Base-by-base conservation (phyloP, 2,888 invertebrate species). In the Oligia latruncula region DNA sequence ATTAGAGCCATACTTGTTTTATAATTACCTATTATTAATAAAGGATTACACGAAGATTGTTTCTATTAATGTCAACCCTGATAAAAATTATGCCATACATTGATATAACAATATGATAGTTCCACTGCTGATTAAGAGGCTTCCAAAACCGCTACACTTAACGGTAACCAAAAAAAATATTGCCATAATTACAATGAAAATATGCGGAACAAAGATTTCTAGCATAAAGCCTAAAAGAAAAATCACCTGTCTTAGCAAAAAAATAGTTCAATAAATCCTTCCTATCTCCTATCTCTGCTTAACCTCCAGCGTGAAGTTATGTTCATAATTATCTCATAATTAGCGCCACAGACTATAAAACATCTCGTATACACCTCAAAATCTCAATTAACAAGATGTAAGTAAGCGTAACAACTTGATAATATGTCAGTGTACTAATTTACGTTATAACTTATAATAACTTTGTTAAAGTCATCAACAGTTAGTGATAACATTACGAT, bases 371-470 rank as follows among this genome's bases (percentile, higher is more conserved):
- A 71, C 68, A 74, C 80, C 71, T 81, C 71, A 70, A 81, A 60
- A 74, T 71, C 60, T 74, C 80, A 82, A 87, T 81, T 83, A 88
- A 87, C 84, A 74, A 82, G 75, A 75, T 79, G 67, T 87, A 29
- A 64, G 52, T 71, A 43, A 40, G 29, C 52, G 43, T 71, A 78
- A 84, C 76, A 78, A 76, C 20, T 77, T 74, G 79, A 75, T 73
- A 74, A 77, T 74, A 77, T 49, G n/a, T 52, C n/a, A 43, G 62
- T 67, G 55, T 67, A 64, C 71, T 86, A 80, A 87, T 84, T 82
- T 79, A 67, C 58, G 73, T 77, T 70, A 55, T 77, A 82, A 78
- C 79, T 65, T 60, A 62, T 82, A 86, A 86, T 88, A 79, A 88
- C 80, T 84, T 29, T 35, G 72, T 68, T 84, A 60, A 70, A 86